Conservation (phyloP, 1,140 invertebrate genomes). For the Halesus radiatus region DNA sequence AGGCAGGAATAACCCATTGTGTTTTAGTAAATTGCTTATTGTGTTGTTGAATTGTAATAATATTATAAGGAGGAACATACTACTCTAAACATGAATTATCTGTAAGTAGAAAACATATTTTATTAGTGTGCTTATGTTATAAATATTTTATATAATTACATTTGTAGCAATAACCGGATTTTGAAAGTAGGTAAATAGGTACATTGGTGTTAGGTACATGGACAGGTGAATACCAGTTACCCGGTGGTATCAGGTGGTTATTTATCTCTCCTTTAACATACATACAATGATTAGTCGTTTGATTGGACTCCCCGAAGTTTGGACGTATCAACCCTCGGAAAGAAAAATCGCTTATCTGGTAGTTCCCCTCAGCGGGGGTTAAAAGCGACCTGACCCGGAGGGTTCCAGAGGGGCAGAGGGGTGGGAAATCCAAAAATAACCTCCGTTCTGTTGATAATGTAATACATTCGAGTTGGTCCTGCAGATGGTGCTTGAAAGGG, state of each 20-base stretch:
- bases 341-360: conserved; percentile 31
- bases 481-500: conserved; percentile 18
- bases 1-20: too few species aligned
- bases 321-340: conserved; percentile 1
- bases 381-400: background rate
- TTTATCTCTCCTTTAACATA: background rate
- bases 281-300: conserved; percentile 19
- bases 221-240: background rate
- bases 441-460: conserved; percentile 26
- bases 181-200: background rate
- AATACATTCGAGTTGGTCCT: conserved; percentile 5
- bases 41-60: too few species aligned
- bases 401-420: background rate
- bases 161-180: too few species aligned
- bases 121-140: too few species aligned
- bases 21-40: too few species aligned
- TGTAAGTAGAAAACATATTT: too few species aligned
- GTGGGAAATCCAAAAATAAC: conserved; percentile 24
- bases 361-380: background rate
- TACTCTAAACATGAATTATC: too few species aligned
- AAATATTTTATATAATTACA: too few species aligned
- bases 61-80: too few species aligned
- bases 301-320: background rate
- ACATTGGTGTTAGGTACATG: background rate
- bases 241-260: background rate